A percentile compares a stretch with the other conserved stretches of the same genome.
These are phyloP conservation scores for Falco concolor DNA, from an alignment of 2,797 vertebrate genomes.

Conservation along the genomic window DNA sequence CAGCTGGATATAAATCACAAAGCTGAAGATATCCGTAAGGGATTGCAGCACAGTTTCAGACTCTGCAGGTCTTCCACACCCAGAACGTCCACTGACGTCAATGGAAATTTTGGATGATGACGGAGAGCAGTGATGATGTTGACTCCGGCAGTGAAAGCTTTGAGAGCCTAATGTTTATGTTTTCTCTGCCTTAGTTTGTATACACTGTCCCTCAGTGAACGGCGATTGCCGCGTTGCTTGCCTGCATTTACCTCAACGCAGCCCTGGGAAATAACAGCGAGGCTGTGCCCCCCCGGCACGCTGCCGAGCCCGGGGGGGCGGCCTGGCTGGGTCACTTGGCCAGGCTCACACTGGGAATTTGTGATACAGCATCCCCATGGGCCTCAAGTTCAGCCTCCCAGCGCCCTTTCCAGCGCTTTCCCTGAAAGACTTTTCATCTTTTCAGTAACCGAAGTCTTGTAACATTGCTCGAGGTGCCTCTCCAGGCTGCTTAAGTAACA, in stretches of 20 bases:
- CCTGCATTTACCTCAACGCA: background rate
- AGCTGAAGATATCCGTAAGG: background rate
- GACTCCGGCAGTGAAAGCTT: constrained; percentile 32
- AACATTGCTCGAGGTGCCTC: background rate
- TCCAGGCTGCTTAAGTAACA: background rate
- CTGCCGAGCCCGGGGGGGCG: background rate
- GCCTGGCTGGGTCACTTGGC: background rate
- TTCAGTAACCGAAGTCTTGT: background rate
- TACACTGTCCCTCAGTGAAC: background rate
- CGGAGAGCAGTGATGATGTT: constrained; percentile 26
- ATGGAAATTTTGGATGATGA: constrained; percentile 58
- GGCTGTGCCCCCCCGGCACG: background rate
- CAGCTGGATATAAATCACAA: background rate
- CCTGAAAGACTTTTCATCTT: background rate
- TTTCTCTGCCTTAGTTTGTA: constrained; percentile 50
- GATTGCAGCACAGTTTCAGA: constrained; percentile 25
- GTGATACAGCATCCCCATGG: background rate
- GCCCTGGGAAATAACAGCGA: background rate
- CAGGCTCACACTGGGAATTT: background rate
- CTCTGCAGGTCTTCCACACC: background rate
- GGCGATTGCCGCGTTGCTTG: rapidly evolving
- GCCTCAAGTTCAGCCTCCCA: background rate
- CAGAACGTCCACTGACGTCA: constrained; percentile 54
- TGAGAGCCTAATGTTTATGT: constrained; percentile 47
- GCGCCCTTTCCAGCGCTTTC: background rate